These are phyloP conservation scores for Gallinago paraguaiae DNA, from an alignment of 2,113 vertebrate genomes.

Conservation along the genomic window DNA sequence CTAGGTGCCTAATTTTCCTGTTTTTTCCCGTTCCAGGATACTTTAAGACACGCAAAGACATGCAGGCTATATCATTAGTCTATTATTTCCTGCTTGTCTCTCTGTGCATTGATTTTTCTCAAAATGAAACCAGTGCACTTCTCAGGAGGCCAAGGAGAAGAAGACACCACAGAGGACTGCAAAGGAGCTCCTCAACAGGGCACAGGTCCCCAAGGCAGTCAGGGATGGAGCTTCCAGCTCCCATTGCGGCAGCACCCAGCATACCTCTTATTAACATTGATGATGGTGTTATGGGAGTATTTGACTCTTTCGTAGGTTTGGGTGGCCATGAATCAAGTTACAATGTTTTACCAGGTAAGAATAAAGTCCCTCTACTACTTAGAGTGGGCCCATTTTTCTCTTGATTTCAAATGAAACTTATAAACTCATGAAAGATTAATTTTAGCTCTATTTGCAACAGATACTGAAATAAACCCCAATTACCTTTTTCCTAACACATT, in stretches of 20 bases:
- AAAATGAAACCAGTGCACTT: conserved; percentile 24
- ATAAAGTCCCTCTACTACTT: background rate
- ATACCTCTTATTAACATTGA: conserved; percentile 60
- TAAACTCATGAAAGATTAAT: background rate
- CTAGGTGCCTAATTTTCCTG: background rate
- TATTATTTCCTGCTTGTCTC: conserved; percentile 67
- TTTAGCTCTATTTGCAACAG: background rate
- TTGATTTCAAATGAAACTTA: background rate
- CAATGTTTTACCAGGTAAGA: conserved; percentile 87
- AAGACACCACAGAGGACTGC: background rate
- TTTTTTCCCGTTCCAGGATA: conserved; percentile 42
- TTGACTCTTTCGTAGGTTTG: conserved; percentile 76
- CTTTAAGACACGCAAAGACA: conserved; percentile 43
- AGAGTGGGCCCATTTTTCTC: background rate
- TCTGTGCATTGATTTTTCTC: conserved; percentile 57
- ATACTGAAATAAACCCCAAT: background rate
- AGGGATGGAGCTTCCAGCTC: background rate
- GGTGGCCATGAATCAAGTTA: conserved; percentile 81
- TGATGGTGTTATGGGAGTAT: conserved; percentile 61
- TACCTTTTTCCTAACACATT: background rate
- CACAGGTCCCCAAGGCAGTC: background rate
- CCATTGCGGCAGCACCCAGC: background rate
- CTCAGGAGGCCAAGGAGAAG: conserved; percentile 55
- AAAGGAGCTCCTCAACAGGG: background rate
- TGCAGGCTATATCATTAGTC: conserved; percentile 76